Evolutionary conservation across 2,113 vertebrate species (phyloP).

Genomic region (Condylura cristata): DNA sequence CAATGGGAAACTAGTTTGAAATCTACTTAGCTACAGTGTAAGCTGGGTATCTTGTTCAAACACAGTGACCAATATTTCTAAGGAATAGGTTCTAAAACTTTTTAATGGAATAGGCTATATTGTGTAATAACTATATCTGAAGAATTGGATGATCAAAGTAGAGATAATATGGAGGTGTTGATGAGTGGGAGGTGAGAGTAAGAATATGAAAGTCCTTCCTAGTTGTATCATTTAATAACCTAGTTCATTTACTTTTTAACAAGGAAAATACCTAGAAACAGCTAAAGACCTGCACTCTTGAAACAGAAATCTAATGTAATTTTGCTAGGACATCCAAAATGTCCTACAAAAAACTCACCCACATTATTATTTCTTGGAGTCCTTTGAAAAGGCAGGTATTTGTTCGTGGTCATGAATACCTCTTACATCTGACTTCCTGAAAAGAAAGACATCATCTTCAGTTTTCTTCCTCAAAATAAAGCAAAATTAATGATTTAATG

Average conservation of each 20-base stretch:
- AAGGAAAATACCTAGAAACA: background rate
- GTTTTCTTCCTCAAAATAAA: background rate
- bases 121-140: background rate
- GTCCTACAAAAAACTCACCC: background rate
- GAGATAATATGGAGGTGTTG: background rate
- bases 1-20: background rate
- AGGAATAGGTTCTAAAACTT: background rate
- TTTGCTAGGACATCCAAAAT: background rate
- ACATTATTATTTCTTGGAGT: background rate
- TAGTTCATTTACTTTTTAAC: background rate
- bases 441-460: background rate
- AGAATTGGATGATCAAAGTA: background rate
- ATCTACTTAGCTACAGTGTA: background rate
- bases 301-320: background rate
- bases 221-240: background rate
- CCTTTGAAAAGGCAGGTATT: background rate
- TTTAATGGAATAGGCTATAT: background rate
- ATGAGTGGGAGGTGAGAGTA: background rate
- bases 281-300: background rate
- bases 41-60: background rate
- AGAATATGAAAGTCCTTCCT: background rate
- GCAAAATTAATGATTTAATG: background rate
- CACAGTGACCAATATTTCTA: background rate
- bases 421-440: background rate
- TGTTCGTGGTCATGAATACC: background rate